Evolutionary conservation across 2,113 vertebrate species (phyloP).

Genomic region (Tychaedon coryphoeus): DNA sequence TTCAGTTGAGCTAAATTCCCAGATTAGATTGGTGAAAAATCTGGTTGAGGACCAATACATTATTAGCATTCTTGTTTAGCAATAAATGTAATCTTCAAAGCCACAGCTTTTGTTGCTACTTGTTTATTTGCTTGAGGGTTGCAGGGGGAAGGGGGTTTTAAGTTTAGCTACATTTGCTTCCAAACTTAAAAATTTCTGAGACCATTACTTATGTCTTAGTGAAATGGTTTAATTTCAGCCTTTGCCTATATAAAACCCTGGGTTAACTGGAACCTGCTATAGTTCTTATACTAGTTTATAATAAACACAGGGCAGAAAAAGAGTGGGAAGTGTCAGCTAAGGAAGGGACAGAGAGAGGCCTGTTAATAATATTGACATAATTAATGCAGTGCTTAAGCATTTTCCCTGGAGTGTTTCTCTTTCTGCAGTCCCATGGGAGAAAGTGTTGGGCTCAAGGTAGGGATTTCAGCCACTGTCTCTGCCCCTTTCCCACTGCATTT

Average conservation of each 20-base stretch:
- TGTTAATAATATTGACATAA: neutral
- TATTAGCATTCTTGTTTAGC: neutral
- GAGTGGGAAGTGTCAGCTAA: neutral
- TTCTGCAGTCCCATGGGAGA: neutral
- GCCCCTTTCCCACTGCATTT: neutral
- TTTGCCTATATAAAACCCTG: neutral
- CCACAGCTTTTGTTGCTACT: neutral
- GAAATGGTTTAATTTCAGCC: neutral
- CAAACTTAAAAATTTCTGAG: neutral
- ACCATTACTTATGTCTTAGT: neutral
- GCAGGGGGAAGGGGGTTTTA: rapidly evolving
- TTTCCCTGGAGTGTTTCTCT: neutral
- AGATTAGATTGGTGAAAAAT: neutral
- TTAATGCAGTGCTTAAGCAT: neutral
- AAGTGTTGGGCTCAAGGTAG: rapidly evolving
- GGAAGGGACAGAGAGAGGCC: neutral
- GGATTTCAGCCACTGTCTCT: rapidly evolving
- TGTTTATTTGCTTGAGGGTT: neutral
- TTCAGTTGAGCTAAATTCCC: neutral
- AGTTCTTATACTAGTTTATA: neutral
- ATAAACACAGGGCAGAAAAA: neutral
- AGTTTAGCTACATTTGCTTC: neutral
- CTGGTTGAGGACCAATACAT: neutral
- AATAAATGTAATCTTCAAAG: neutral
- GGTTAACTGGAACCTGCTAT: neutral